Evolutionary conservation across 2,888 invertebrate species (phyloP), one percentile per base, ranked within the genome.

Genomic region (Arge pagana): DNA sequence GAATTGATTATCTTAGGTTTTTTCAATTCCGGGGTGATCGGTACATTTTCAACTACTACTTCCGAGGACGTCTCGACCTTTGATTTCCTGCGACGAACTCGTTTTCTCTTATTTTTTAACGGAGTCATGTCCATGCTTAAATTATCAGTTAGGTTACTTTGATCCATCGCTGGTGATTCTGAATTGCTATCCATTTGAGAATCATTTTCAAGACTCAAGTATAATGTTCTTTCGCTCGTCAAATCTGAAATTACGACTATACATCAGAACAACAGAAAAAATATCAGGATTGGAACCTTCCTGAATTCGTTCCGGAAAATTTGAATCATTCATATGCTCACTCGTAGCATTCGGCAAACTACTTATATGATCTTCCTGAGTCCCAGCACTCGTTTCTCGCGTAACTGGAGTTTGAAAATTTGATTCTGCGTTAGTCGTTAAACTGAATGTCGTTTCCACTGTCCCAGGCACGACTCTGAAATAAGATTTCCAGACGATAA

Each of bases 1-100:
- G 64, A 59, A 51, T 66, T 50, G 41, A 67, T 56, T 16, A 70
- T 60, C 26, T 59, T 66, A n/a, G 68, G 66, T 39, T 71, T 71
- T 11, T 60, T 64, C 1, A 41, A 13, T 35, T 55, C 49, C 2
- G 18, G 48, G 3, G 51, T 13, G 18, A 16, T 28, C 7, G 8
- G 15, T 8, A 15, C 43, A 19, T 13, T 15, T 15, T n/a, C 15
- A 7, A 18, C 13, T 2, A 19, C 1, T 11, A 23, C 4, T 13
- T 45, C 33, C 1, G n/a, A 6, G 24, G 8, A 8, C 3, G 24
- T 16, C 13, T 5, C 18, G 2, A 8, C 16, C 26, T 51, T 51
- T 8, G 43, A 19, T 11, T 41, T 41, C 16, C 21, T 41, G 8
- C 26, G 24, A 10, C 50, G 36, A 3, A 35, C 15, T 24, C 50